Base-by-base conservation (phyloP, 2,797 vertebrate species). In the Poecilia gillii region DNA sequence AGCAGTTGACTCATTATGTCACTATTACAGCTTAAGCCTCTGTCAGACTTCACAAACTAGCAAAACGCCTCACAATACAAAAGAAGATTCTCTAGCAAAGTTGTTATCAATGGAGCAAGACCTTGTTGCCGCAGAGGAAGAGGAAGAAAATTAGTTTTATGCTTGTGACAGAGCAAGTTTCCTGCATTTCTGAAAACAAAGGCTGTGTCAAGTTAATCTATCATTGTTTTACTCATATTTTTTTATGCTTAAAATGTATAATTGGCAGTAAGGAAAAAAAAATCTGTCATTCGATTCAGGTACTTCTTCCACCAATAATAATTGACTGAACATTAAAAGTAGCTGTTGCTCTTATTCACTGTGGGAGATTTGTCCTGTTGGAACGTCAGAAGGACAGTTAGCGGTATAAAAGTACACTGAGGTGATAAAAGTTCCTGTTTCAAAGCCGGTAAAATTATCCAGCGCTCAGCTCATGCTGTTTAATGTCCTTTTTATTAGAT, bases 141-240 rank as follows among this genome's bases (percentile, higher is more conserved):
- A 91, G 76, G 25, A 64, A 75, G 76, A 28, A 64, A 75, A 91
- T 87, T 72, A 88, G 77, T 68, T 59, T 68, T 46, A 64, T 36
- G 6, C 76, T 85, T 79, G 75, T 55, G 33, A 74, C 83, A 81
- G 81, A 86, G 8, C 4, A 6, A 47, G 74, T 78, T 92, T 91
- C 90, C 85, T 87, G 85, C 25, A 68, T 77, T 64, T 66, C 74
- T 75, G 79, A 84, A 75, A 81, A 85, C 64, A 89, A 88, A 87
- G 66, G 25, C 25, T 70, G 23, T 6, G 11, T n/a, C 25, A 71
- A 28, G 41, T 70, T 70, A n/a, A 70, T 8, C 39, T 68, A 2
- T 68, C 20, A 25, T 25, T 41, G 36, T 68, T 68, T 64, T 18
- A 33, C 51, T 25, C 23, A 3, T 53, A 1, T 53, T 7, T 64